Evolutionary conservation across 2,888 invertebrate species (phyloP).

Genomic region (Pachycephus smyrnensis): DNA sequence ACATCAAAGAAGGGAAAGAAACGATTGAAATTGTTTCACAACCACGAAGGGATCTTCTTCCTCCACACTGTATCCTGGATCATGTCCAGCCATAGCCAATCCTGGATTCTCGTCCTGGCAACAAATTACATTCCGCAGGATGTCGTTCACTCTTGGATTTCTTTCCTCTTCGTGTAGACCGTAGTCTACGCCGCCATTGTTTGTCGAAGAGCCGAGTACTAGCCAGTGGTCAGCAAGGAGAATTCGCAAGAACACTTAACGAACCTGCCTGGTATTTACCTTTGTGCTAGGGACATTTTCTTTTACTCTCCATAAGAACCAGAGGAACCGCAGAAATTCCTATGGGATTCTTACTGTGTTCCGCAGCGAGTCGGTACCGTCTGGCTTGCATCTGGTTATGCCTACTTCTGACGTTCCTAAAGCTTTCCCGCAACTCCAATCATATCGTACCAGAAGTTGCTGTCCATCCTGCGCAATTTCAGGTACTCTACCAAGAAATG

Average conservation of each 20-base stretch:
- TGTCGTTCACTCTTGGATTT: constrained; percentile 42
- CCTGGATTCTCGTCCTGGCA: constrained; percentile 54
- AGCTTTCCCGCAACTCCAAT: too few relatives aligned
- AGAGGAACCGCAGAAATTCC: constrained; percentile 4
- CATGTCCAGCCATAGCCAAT: constrained; percentile 35
- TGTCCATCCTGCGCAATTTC: too few relatives aligned
- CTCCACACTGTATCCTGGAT: constrained; percentile 1
- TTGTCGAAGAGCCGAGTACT: constrained; percentile 3
- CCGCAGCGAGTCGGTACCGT: too few relatives aligned
- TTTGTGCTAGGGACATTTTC: too few relatives aligned
- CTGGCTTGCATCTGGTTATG: too few relatives aligned
- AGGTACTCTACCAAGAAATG: too few relatives aligned
- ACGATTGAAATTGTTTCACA: constrained; percentile 64
- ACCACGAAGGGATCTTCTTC: constrained; percentile 30
- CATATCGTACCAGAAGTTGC: too few relatives aligned
- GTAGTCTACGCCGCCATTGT: constrained; percentile 20
- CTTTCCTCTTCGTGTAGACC: constrained; percentile 31
- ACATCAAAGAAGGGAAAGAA: constrained; percentile 58
- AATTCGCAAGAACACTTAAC: too few relatives aligned
- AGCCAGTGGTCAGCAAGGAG: too few relatives aligned
- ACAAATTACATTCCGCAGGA: constrained; percentile 59
- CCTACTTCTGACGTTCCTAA: too few relatives aligned
- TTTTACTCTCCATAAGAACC: neutral
- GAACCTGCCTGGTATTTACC: too few relatives aligned
- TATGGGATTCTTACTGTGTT: neutral